Evolutionary conservation across 2,113 vertebrate species (phyloP).

Genomic region (Gracilinanus agilis): DNA sequence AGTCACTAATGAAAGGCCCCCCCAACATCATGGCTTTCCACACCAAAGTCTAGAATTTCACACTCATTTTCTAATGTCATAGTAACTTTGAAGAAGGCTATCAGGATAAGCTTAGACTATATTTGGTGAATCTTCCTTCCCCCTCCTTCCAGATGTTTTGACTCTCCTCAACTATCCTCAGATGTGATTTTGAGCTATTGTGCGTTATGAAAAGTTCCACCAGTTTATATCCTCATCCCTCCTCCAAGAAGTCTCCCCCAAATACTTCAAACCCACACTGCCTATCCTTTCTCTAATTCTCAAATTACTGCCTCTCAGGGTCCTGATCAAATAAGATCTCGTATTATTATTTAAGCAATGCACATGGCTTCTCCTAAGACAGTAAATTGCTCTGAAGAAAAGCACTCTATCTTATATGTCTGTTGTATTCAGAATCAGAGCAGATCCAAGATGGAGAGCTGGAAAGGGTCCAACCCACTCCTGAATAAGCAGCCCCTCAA

Average conservation of each 20-base stretch:
- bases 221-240: not conserved
- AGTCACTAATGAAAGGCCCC: not conserved
- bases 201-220: not conserved
- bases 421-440: not conserved
- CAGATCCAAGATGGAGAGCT: not conserved
- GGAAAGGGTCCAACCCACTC: not conserved
- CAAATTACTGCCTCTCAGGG: not conserved
- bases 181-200: not conserved
- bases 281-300: not conserved
- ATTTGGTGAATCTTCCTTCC: not conserved
- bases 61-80: constrained; percentile 2
- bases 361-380: not conserved
- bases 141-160: not conserved
- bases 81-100: not conserved
- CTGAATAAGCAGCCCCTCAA: not conserved
- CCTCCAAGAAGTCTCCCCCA: not conserved
- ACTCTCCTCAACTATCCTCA: not conserved
- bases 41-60: constrained; percentile 31
- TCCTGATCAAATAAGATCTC: not conserved
- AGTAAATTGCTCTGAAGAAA: not conserved
- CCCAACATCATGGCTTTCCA: not conserved
- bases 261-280: not conserved
- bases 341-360: not conserved
- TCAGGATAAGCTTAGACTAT: rapidly evolving
- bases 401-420: not conserved